Percentiles rank a stretch among this genome's conserved stretches.
These are phyloP conservation scores for Tryphoninae sp. DNA, from an alignment of 2,888 invertebrate species.

Conservation along the genomic window DNA sequence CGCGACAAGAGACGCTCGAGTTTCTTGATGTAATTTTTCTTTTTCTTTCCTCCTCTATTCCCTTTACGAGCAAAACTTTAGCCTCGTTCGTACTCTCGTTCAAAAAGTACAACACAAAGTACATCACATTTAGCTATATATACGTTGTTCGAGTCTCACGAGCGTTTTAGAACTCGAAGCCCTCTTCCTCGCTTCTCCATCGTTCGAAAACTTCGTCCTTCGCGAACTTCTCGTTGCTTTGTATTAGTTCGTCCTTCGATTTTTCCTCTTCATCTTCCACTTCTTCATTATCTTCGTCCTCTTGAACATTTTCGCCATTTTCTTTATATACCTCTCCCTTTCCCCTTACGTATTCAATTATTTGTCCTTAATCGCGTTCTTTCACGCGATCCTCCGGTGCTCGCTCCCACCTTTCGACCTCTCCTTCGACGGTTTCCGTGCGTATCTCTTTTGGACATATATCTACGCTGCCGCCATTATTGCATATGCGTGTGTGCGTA, in stretches of 20 bases:
- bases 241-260: slow-evolving; percentile 13
- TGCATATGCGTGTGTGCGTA: neutral
- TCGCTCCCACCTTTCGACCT: slow-evolving; percentile 31
- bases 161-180: slow-evolving; percentile 40
- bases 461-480: slow-evolving; percentile 6
- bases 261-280: slow-evolving; percentile 49
- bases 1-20: slow-evolving; percentile 71
- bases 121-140: neutral
- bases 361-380: slow-evolving; percentile 28
- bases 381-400: too few species aligned
- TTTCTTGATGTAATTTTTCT: slow-evolving; percentile 80
- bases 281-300: slow-evolving; percentile 55
- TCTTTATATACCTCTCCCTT: slow-evolving; percentile 23
- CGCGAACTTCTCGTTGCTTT: slow-evolving; percentile 4
- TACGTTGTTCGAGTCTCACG: slow-evolving; percentile 31
- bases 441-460: slow-evolving; percentile 29
- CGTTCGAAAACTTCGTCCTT: slow-evolving; percentile 35
- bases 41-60: slow-evolving; percentile 74
- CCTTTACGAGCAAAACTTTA: slow-evolving; percentile 79
- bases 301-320: slow-evolving; percentile 28
- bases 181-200: slow-evolving; percentile 38
- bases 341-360: slow-evolving; percentile 39
- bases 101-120: slow-evolving; percentile 33
- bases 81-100: slow-evolving; percentile 66
- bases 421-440: slow-evolving; percentile 52